Evolutionary conservation across 2,797 vertebrate genomes (phyloP).

Genomic region (Cirrhinus mrigala): DNA sequence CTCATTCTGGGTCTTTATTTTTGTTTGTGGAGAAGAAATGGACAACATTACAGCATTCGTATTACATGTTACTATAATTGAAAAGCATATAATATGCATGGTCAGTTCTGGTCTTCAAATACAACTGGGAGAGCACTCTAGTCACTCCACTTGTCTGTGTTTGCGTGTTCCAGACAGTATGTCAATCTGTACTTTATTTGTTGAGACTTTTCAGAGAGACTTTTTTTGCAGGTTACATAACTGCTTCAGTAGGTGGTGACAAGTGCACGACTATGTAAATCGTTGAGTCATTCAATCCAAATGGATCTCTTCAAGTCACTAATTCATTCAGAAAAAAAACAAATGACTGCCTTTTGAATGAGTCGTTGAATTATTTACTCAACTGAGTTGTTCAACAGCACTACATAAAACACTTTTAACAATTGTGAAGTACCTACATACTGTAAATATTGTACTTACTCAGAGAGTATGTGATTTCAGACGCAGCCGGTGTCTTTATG

Average conservation of each 20-base stretch:
- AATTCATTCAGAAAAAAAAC: neutral
- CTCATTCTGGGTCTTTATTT: neutral
- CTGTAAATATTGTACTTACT: neutral
- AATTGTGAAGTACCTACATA: neutral
- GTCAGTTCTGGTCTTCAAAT: neutral
- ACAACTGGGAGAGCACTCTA: neutral
- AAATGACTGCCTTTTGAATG: neutral
- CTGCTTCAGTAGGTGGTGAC: neutral
- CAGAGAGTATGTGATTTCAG: neutral
- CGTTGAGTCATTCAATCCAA: neutral
- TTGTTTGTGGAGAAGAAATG: neutral
- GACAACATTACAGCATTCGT: neutral
- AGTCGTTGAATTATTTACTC: constrained; percentile 2
- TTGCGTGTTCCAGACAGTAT: neutral
- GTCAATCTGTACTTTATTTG: neutral
- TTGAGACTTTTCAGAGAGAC: neutral
- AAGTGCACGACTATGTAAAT: neutral
- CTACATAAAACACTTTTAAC: neutral
- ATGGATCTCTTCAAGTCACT: neutral
- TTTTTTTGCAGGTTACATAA: neutral
- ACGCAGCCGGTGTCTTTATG: neutral
- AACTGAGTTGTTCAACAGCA: neutral
- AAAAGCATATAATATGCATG: neutral
- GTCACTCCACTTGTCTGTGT: neutral
- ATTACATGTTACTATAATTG: neutral